phyloP scores from a whole-genome alignment of 2,888 invertebrate genomes.

The Xestia sexstrigata region DNA sequence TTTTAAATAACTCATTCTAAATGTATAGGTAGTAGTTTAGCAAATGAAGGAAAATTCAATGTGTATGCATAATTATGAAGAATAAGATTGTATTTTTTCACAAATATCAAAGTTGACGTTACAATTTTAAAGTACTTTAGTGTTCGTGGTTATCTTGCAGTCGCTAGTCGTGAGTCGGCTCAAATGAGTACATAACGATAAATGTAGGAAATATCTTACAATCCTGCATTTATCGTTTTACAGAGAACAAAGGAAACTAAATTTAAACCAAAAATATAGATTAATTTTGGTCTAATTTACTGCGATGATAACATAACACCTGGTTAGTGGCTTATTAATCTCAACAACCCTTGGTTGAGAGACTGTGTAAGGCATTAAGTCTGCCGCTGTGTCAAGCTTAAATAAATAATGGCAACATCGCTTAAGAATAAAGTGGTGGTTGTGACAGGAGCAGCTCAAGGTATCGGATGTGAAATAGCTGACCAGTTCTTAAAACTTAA shows the following conservation, averaged over 20 bases:
- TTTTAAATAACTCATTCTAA: neutral
- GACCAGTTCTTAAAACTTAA: constrained; percentile 84
- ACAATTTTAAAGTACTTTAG: neutral
- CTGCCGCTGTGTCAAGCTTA: no score
- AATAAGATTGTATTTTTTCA: neutral
- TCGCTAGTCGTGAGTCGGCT: no score
- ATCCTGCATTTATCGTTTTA: no score
- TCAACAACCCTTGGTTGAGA: neutral
- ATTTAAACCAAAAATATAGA: no score
- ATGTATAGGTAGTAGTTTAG: neutral
- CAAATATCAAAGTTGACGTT: neutral
- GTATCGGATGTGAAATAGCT: constrained; percentile 87
- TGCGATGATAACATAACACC: no score
- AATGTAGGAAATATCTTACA: neutral
- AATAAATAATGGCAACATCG: constrained; percentile 61
- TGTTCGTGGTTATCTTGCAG: neutral
- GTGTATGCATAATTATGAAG: neutral
- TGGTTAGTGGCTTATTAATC: no score
- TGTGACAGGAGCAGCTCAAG: constrained; percentile 89
- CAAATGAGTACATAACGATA: neutral
- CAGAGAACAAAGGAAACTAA: neutral
- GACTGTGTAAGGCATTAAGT: neutral
- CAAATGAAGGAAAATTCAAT: neutral
- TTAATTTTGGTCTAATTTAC: neutral
- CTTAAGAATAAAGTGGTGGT: constrained; percentile 70